phyloP scores from a whole-genome alignment of 1,140 invertebrate species.

The Gonioctena quinquepunctata region DNA sequence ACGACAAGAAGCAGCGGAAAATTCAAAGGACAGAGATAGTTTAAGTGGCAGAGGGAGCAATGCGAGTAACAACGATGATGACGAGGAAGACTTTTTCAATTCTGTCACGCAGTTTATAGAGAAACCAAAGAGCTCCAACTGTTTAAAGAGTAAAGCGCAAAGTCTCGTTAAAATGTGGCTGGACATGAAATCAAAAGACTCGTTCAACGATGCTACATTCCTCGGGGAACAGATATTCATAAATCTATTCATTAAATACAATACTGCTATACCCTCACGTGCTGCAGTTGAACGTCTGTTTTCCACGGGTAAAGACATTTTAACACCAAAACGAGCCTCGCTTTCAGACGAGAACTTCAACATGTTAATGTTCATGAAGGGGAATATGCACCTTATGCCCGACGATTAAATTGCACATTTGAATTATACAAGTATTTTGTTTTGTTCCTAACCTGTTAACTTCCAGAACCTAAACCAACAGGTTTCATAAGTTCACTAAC shows the following conservation, averaged over 20 bases:
- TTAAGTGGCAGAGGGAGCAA: neutral
- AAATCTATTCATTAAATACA: neutral
- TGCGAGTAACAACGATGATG: neutral
- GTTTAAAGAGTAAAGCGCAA: neutral
- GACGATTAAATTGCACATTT: too few species aligned
- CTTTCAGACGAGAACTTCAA: too few species aligned
- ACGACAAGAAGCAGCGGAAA: neutral
- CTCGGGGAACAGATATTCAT: neutral
- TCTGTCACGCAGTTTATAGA: neutral
- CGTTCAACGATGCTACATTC: neutral
- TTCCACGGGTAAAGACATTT: too few species aligned
- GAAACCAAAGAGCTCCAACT: neutral
- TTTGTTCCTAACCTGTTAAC: too few species aligned
- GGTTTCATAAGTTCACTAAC: too few species aligned
- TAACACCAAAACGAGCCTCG: too few species aligned
- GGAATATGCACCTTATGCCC: too few species aligned
- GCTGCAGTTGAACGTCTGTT: too few species aligned
- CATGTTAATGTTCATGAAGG: too few species aligned
- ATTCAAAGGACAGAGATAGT: neutral
- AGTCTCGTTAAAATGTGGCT: neutral
- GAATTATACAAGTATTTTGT: too few species aligned
- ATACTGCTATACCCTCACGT: neutral
- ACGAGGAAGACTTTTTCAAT: neutral
- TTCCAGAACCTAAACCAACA: too few species aligned
- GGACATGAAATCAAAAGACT: neutral